Evolutionary conservation across 2,888 invertebrate species (phyloP).

Genomic region (Escarpia spicata): DNA sequence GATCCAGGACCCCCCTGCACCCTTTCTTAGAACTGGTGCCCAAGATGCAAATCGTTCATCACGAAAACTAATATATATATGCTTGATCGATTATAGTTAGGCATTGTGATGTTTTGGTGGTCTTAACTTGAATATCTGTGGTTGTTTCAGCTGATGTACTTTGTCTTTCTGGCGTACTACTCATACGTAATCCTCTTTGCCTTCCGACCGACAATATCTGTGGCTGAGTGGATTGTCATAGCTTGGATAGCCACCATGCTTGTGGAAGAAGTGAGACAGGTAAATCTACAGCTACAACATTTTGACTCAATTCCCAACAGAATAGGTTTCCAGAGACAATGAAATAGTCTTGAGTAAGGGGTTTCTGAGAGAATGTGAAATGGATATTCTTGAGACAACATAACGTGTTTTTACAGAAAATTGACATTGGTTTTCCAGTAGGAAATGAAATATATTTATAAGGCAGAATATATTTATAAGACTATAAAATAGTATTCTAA

Average conservation of each 20-base stretch:
- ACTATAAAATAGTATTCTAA: not conserved
- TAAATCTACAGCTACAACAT: conserved; percentile 31
- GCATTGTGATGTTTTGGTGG: not conserved
- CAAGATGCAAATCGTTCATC: no score
- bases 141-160: conserved; percentile 56
- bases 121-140: not conserved
- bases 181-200: conserved; percentile 65
- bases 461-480: not conserved
- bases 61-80: no score
- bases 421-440: not conserved
- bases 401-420: not conserved
- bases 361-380: not conserved
- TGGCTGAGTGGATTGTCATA: conserved; percentile 59
- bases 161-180: conserved; percentile 60
- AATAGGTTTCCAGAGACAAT: not conserved
- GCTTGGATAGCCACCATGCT: conserved; percentile 62
- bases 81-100: not conserved
- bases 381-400: not conserved
- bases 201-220: conserved; percentile 50
- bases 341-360: not conserved
- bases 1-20: no score
- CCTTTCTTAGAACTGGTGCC: no score
- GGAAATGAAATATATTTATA: not conserved
- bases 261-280: conserved; percentile 58
- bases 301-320: no score